Conservation (phyloP, 2,797 vertebrate species). For the Corythornis leucogaster region DNA sequence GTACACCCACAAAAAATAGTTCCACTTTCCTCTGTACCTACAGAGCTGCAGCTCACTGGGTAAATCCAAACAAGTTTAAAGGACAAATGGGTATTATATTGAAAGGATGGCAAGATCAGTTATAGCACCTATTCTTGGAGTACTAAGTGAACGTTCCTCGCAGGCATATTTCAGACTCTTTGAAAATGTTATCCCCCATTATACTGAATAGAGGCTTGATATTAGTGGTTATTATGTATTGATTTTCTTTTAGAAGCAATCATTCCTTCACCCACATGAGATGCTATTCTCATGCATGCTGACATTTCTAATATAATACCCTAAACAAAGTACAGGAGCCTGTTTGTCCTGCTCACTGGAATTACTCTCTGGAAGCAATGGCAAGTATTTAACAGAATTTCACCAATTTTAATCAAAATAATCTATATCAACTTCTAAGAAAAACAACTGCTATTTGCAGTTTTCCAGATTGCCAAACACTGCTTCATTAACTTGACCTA, state of each 20-base stretch:
- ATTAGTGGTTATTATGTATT: conserved; percentile 17
- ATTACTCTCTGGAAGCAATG: not conserved
- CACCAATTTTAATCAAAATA: not conserved
- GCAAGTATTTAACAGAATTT: not conserved
- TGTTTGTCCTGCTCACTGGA: not conserved
- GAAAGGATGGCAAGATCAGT: not conserved
- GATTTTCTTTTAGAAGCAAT: conserved; percentile 22
- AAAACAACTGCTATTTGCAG: not conserved
- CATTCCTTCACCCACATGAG: not conserved
- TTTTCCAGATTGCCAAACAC: not conserved
- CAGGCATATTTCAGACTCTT: not conserved
- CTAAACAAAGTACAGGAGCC: not conserved
- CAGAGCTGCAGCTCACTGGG: not conserved
- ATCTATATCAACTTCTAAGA: not conserved
- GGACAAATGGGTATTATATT: not conserved
- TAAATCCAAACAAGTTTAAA: not conserved
- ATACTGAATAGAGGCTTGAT: not conserved
- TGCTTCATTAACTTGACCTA: conserved; percentile 12
- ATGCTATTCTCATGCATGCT: not conserved
- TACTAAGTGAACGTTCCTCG: not conserved
- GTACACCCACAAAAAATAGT: not conserved
- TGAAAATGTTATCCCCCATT: not conserved
- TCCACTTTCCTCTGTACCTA: not conserved
- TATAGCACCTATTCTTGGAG: not conserved
- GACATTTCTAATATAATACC: not conserved